Percentiles rank a stretch among this genome's conserved stretches.
phyloP scores from a whole-genome alignment of 2,113 vertebrate genomes.

The Ramphastos sulfuratus region DNA sequence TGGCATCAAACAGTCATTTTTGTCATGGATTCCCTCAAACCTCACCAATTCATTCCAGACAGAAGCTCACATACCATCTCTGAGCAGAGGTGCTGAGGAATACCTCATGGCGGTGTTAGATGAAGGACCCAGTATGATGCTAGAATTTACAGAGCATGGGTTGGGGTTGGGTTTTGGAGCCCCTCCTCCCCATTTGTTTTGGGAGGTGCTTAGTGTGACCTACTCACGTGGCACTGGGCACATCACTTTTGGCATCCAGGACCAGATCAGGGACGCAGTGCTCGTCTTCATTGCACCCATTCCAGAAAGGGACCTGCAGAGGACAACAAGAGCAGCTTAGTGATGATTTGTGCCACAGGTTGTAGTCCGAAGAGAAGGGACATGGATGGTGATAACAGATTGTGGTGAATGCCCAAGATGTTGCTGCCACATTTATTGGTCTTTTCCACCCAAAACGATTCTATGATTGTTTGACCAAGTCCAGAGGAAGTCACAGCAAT shows the following conservation, averaged over 20 bases:
- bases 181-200: fast-evolving
- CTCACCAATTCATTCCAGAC: background rate
- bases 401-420: background rate
- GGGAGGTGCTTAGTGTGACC: fast-evolving
- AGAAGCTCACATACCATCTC: background rate
- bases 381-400: fast-evolving
- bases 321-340: fast-evolving
- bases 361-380: background rate
- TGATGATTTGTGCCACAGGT: fast-evolving
- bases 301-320: conserved; percentile 94
- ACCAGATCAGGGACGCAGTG: conserved; percentile 91
- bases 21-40: background rate
- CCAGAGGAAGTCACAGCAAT: background rate
- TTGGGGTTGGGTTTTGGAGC: background rate
- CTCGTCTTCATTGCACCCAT: conserved; percentile 94
- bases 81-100: fast-evolving
- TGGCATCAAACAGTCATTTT: background rate
- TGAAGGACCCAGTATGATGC: fast-evolving
- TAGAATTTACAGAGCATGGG: fast-evolving
- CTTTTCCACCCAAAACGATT: no score
- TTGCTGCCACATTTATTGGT: no score
- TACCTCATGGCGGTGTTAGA: background rate
- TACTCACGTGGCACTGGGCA: conserved; percentile 87
- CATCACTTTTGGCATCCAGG: conserved; percentile 85
- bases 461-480: background rate